Evolutionary conservation across 2,888 invertebrate species (phyloP).

Genomic region (Trachelus tabidus): DNA sequence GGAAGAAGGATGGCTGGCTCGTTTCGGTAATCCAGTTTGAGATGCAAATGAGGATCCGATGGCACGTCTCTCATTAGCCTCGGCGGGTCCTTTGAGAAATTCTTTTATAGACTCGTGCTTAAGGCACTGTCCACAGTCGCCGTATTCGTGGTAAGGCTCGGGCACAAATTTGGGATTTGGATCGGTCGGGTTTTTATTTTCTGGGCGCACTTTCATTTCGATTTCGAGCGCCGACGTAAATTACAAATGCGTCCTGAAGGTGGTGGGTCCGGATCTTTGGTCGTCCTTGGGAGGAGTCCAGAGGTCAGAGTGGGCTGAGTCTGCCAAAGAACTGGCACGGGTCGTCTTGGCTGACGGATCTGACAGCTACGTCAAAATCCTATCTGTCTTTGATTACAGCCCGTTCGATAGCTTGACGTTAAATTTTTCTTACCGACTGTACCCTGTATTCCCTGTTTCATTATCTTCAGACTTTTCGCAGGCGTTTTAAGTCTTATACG

Average conservation of each 20-base stretch:
- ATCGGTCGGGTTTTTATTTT: slow-evolving; percentile 35
- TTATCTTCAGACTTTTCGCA: neutral
- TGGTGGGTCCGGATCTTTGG: slow-evolving; percentile 16
- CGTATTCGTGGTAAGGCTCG: neutral
- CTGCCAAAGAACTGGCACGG: neutral
- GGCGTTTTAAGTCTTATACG: neutral
- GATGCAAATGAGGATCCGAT: slow-evolving; percentile 39
- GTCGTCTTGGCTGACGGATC: neutral
- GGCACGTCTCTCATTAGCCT: slow-evolving; percentile 38
- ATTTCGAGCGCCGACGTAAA: slow-evolving; percentile 10
- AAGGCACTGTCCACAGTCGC: neutral
- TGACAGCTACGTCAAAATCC: neutral
- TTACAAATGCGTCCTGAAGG: slow-evolving; percentile 16
- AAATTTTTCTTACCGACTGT: neutral
- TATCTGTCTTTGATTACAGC: neutral
- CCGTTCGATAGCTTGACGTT: neutral
- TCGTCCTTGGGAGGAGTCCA: neutral
- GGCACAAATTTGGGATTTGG: neutral
- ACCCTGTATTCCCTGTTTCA: neutral
- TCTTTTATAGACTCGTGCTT: neutral
- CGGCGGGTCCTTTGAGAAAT: slow-evolving; percentile 6
- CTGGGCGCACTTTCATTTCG: slow-evolving; percentile 16
- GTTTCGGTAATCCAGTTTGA: slow-evolving; percentile 37
- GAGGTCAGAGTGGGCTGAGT: neutral
- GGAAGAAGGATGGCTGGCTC: slow-evolving; percentile 19